These are phyloP conservation scores for Bombus confusus DNA, from an alignment of 1,140 invertebrate genomes.

Conservation along the genomic window DNA sequence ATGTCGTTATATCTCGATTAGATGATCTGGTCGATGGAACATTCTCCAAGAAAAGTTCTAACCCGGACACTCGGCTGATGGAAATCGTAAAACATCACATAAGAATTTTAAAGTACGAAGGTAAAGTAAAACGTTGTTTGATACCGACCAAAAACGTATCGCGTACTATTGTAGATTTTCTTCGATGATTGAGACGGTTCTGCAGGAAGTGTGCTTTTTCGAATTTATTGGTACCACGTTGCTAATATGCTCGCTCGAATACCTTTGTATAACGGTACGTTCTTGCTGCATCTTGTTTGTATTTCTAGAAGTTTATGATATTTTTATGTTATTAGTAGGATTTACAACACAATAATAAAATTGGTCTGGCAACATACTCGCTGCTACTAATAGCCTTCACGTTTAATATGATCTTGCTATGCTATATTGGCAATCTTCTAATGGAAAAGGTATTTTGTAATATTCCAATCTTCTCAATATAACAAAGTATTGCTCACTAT, in stretches of 20 bases:
- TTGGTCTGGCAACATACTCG: conserved; percentile 51
- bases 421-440: conserved; percentile 69
- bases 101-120: conserved; percentile 42
- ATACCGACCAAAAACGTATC: not conserved
- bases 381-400: conserved; percentile 61
- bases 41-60: not conserved
- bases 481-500: too few species aligned
- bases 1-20: conserved; percentile 53
- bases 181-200: conserved; percentile 54
- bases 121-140: not conserved
- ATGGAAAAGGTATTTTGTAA: conserved; percentile 62
- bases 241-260: conserved; percentile 68
- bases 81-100: conserved; percentile 52
- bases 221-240: conserved; percentile 68
- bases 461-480: too few species aligned
- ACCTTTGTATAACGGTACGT: conserved; percentile 70
- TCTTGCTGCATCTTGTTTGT: not conserved
- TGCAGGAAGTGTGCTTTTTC: conserved; percentile 66
- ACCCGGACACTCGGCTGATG: conserved; percentile 23
- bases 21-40: conserved; percentile 37
- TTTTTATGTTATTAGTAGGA: conserved; percentile 54
- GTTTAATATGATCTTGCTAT: conserved; percentile 72
- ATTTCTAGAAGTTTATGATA: not conserved
- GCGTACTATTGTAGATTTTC: conserved; percentile 57
- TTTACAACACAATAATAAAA: conserved; percentile 57